A percentile compares a stretch with the other conserved stretches of the same genome.
These are phyloP conservation scores for Laterallus jamaicensis DNA, from an alignment of 2,113 vertebrate genomes.

Conservation along the genomic window DNA sequence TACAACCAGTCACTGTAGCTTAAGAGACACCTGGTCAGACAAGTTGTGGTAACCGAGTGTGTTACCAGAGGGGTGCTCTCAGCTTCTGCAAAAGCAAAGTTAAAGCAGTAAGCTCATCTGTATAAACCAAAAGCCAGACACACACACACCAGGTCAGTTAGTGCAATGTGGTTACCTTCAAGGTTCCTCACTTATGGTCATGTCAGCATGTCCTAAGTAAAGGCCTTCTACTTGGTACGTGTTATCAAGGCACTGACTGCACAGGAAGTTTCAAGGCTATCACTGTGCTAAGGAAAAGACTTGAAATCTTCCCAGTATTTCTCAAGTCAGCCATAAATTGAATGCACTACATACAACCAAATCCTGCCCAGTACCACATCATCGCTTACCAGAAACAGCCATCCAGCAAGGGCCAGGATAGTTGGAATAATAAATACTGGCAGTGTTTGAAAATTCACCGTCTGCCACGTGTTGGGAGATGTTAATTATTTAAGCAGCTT, in stretches of 20 bases:
- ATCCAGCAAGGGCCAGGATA: not conserved
- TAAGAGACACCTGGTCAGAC: not conserved
- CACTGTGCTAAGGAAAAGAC: rapidly evolving
- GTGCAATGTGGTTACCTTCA: not conserved
- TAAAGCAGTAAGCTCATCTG: not conserved
- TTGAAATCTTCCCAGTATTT: not conserved
- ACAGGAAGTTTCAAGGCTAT: not conserved
- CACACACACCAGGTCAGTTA: not conserved
- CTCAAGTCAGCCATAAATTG: not conserved
- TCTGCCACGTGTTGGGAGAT: not conserved
- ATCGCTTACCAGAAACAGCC: not conserved
- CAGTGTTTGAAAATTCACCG: not conserved
- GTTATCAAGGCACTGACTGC: not conserved
- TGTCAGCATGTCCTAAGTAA: not conserved
- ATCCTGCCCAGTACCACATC: not conserved
- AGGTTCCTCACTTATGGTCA: not conserved
- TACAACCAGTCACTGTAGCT: not conserved
- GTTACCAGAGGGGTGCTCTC: not conserved
- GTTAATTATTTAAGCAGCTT: not conserved
- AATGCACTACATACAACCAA: not conserved
- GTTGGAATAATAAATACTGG: not conserved
- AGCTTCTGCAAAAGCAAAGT: not conserved
- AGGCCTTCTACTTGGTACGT: not conserved
- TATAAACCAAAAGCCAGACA: not conserved
- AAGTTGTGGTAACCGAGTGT: not conserved